phyloP scores from a whole-genome alignment of 2,888 invertebrate species.

The Gari tellinella region DNA sequence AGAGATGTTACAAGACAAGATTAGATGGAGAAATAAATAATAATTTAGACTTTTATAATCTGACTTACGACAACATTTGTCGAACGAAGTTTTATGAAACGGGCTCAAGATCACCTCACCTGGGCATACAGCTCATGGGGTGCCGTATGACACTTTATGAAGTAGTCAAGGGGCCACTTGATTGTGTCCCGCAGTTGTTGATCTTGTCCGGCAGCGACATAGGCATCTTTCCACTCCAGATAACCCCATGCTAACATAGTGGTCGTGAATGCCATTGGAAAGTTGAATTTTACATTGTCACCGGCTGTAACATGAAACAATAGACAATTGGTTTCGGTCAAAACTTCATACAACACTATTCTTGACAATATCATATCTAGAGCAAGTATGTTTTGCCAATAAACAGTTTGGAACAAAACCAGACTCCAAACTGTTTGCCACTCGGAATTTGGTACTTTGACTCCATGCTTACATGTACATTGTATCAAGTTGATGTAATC shows the following conservation, averaged over 20 bases:
- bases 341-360: neutral
- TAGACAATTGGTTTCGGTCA: neutral
- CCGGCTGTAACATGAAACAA: slow-evolving; percentile 65
- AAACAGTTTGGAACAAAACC: neutral
- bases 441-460: neutral
- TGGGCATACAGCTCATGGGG: slow-evolving; percentile 81
- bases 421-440: neutral
- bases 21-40: no score
- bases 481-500: no score
- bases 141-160: slow-evolving; percentile 86
- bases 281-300: slow-evolving; percentile 78
- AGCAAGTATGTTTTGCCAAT: no score
- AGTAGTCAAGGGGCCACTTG: slow-evolving; percentile 88
- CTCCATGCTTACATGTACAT: neutral
- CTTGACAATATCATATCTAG: neutral
- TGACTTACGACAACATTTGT: no score
- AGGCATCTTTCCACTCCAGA: slow-evolving; percentile 72
- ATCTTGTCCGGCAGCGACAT: slow-evolving; percentile 67
- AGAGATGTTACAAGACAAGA: no score
- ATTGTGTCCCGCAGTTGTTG: slow-evolving; percentile 79
- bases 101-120: no score
- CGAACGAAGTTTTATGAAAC: no score
- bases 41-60: no score
- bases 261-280: slow-evolving; percentile 75
- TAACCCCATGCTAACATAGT: slow-evolving; percentile 75